Conservation (phyloP, 2,888 invertebrate species). For the Allolobophora icterica region DNA sequence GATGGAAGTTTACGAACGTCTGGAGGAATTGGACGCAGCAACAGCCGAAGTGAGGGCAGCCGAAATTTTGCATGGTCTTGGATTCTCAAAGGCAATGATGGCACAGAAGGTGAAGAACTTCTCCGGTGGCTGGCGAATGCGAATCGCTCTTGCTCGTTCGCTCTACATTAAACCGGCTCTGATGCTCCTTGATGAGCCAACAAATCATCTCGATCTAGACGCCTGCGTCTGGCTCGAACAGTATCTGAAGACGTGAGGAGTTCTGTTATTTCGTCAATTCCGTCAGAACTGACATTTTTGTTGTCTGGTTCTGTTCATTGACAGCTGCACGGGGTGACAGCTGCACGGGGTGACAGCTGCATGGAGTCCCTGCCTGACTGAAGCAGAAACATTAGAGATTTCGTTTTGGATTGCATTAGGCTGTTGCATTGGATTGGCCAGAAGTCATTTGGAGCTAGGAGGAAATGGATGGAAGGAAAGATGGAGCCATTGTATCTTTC, state of each 20-base stretch:
- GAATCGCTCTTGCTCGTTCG: conserved; percentile 71
- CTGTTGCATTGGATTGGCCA: too few relatives aligned
- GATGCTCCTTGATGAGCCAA: conserved; percentile 72
- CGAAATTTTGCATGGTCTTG: conserved; percentile 92
- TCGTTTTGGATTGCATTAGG: too few relatives aligned
- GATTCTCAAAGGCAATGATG: conserved; percentile 80
- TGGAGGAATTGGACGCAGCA: conserved; percentile 95
- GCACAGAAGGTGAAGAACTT: conserved; percentile 62
- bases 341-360: too few relatives aligned
- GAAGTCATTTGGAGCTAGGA: too few relatives aligned
- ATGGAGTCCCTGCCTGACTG: too few relatives aligned
- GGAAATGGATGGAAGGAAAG: too few relatives aligned
- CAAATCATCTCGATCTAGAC: conserved; percentile 76
- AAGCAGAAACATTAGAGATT: too few relatives aligned
- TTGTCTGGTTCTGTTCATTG: neutral
- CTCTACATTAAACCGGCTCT: conserved; percentile 70
- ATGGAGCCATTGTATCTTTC: too few relatives aligned
- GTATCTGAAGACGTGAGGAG: conserved; percentile 82
- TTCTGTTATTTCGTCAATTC: neutral
- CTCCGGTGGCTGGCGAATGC: conserved; percentile 73
- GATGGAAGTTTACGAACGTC: conserved; percentile 94
- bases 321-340: too few relatives aligned
- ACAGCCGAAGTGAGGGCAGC: conserved; percentile 93
- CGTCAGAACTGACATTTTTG: neutral
- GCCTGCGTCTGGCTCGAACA: conserved; percentile 99